These are phyloP conservation scores for Ennomos erosarius DNA, from an alignment of 2,888 invertebrate genomes.

Conservation along the genomic window DNA sequence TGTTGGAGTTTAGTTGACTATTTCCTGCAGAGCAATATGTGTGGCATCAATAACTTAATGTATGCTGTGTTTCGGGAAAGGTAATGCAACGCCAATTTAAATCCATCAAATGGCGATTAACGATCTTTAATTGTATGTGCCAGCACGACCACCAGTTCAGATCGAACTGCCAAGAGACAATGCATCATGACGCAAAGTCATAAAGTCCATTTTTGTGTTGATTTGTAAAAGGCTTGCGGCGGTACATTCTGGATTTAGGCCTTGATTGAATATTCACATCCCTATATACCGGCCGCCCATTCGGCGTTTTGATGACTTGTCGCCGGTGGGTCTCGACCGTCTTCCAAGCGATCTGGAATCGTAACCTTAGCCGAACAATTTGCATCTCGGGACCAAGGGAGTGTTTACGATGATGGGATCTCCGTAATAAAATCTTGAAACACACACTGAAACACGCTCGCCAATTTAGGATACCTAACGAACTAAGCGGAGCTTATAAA, in stretches of 20 bases:
- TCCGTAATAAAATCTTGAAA: conserved; percentile 19
- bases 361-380: conserved; percentile 20
- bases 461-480: neutral
- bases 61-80: conserved; percentile 39
- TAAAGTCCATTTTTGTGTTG: conserved; percentile 48
- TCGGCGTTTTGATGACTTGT: conserved; percentile 63
- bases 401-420: conserved; percentile 24
- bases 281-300: conserved; percentile 57
- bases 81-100: conserved; percentile 57
- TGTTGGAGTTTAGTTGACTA: neutral
- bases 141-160: conserved; percentile 39
- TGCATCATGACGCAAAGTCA: conserved; percentile 29
- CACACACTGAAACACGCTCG: conserved; percentile 6
- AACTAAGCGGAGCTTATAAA: too few relatives aligned
- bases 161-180: conserved; percentile 8
- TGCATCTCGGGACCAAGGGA: conserved; percentile 12
- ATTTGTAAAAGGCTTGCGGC: conserved; percentile 9
- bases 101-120: conserved; percentile 66
- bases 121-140: conserved; percentile 54
- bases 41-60: conserved; percentile 19
- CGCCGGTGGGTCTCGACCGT: conserved; percentile 45
- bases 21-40: conserved; percentile 5
- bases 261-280: conserved; percentile 75
- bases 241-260: conserved; percentile 54
- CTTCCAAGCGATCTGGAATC: conserved; percentile 39